A percentile compares a stretch with the other conserved stretches of the same genome.
Conservation (phyloP, 2,888 invertebrate genomes). For the Phyto melanocephala region DNA sequence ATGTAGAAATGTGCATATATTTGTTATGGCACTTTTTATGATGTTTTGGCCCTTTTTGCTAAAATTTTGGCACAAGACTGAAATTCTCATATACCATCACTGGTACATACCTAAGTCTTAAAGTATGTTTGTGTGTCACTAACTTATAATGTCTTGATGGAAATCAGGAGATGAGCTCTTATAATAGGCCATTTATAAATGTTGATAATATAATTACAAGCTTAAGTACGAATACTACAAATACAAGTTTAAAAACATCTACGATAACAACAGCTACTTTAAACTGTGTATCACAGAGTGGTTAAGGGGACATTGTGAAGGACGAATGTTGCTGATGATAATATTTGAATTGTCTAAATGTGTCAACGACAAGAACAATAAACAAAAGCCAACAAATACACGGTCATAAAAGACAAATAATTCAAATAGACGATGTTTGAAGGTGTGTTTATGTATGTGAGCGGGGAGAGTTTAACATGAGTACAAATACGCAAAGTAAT, state of each 20-base stretch:
- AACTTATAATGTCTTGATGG: conserved; percentile 24
- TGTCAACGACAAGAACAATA: conserved; percentile 15
- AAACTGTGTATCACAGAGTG: background rate
- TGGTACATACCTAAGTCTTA: too few species aligned
- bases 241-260: background rate
- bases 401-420: conserved; percentile 19
- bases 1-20: too few species aligned
- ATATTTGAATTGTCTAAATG: background rate
- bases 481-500: conserved; percentile 42
- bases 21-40: too few species aligned
- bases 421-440: conserved; percentile 13
- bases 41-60: too few species aligned
- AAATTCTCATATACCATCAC: too few species aligned
- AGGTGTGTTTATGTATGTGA: background rate
- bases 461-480: background rate
- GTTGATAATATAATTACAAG: conserved; percentile 34
- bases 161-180: conserved; percentile 12
- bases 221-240: conserved; percentile 5
- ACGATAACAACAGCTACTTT: background rate
- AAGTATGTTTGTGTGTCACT: background rate
- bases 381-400: conserved; percentile 17
- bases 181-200: conserved; percentile 27
- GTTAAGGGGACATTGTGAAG: background rate
- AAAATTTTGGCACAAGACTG: too few species aligned
- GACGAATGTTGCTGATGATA: background rate